Base-by-base conservation (phyloP, 2,888 invertebrate species). In the Schizaphis graminum region DNA sequence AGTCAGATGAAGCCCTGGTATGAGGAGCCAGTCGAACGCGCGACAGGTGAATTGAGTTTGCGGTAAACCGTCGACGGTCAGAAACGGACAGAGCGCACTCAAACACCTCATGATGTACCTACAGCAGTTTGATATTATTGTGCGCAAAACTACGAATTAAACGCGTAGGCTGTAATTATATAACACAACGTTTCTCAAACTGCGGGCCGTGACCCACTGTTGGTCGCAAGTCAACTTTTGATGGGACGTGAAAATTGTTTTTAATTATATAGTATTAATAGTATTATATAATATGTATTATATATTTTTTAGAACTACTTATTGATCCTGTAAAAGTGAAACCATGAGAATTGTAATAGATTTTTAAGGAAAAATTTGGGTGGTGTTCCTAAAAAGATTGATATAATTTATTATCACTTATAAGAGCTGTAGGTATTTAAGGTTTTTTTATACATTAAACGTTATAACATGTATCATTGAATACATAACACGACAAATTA, bases 41-140 rank as follows among this genome's bases (percentile, higher is more conserved):
- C 91, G 91, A 91, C 91, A 91, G 91, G 91, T 91, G 91, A 91
- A 77, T 77, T 28, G 89, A 67, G 61, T 28, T 16, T 28, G 28
- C 10, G 13, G 47, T 26, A 44, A 41, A 13, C 35, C 49, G 90
- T n/a, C 41, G 47, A 10, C n/a, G n/a, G 28, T 89, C 26, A n/a
- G 28, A 26, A 44, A 53, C 35, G 35, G 35, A 88, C 88, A 41
- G 56, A 26, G 56, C 26, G 35, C 87, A 53, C 53, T 57, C 57
- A 1, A n/a, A 67, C n/a, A 16, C 67, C 77, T 77, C 35, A 77
- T 35, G 2, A n/a, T n/a, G 28, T 8, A 10, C n/a, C n/a, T 28
- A 11, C 67, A 16, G 35, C 35, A 8, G 77, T 77, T 35, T 13
- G 41, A 41, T 56, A 88, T 47, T 44, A 28, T 86, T 7, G 86